Percentiles rank a stretch among this genome's conserved stretches.
Conservation (phyloP, 2,888 invertebrate species). For the Sesamia inferens region DNA sequence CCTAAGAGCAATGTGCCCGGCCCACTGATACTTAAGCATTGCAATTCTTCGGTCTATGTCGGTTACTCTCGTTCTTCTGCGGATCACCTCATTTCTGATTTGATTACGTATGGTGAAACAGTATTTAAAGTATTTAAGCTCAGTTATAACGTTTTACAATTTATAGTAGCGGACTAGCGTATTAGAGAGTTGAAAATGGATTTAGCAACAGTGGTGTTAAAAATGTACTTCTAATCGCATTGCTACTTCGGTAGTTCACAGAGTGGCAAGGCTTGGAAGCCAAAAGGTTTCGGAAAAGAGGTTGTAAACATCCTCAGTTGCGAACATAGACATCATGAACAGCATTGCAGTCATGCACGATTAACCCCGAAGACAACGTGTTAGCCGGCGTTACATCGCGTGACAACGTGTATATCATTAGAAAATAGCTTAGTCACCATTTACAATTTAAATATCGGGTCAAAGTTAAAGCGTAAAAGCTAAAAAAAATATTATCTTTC, state of each 20-base stretch:
- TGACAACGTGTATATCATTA: background rate
- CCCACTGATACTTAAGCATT: too few species aligned
- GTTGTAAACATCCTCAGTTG: background rate
- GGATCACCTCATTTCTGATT: too few species aligned
- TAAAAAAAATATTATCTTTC: background rate
- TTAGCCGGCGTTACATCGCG: background rate
- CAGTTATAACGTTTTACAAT: slow-evolving; percentile 6
- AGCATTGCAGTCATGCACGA: background rate
- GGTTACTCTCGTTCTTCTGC: too few species aligned
- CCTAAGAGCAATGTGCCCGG: too few species aligned
- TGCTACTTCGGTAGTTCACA: background rate
- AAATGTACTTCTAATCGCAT: background rate
- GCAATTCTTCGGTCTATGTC: too few species aligned
- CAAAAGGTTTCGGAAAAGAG: background rate
- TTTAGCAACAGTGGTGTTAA: background rate
- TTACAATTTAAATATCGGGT: background rate
- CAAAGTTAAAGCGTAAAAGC: background rate
- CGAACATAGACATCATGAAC: background rate
- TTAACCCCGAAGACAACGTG: background rate
- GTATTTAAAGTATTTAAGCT: slow-evolving; percentile 6
- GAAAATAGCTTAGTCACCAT: background rate
- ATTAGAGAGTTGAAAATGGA: background rate
- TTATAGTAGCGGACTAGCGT: background rate
- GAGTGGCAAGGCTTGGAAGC: background rate
- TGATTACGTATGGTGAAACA: slow-evolving; percentile 4